phyloP scores from a whole-genome alignment of 2,797 vertebrate genomes.

The Gila robusta region DNA sequence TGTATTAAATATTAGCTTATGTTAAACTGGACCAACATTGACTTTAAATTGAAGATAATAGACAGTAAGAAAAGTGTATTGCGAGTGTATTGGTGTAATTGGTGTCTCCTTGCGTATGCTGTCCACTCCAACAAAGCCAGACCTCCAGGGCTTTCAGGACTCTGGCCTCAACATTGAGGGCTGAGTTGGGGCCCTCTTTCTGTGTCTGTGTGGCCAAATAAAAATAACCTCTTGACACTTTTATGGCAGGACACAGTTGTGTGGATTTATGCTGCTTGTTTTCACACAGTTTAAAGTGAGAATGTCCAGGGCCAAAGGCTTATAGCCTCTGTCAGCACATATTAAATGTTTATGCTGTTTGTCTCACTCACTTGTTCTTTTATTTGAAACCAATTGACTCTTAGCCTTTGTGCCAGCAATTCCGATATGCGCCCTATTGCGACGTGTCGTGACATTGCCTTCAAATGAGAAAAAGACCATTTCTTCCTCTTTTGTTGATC shows the following conservation, averaged over 20 bases:
- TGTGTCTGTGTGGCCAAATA: slow-evolving; percentile 61
- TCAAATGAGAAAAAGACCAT: neutral
- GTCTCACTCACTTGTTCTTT: slow-evolving; percentile 63
- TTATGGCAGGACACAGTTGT: slow-evolving; percentile 64
- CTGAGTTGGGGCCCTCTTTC: slow-evolving; percentile 30
- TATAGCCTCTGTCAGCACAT: slow-evolving; percentile 64
- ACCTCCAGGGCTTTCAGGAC: slow-evolving; percentile 25
- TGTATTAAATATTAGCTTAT: slow-evolving; percentile 14
- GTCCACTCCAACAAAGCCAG: slow-evolving; percentile 22
- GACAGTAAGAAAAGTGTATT: neutral
- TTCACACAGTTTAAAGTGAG: slow-evolving; percentile 58
- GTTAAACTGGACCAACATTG: slow-evolving; percentile 20
- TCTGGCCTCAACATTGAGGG: slow-evolving; percentile 38
- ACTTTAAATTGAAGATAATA: slow-evolving; percentile 21
- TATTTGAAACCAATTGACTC: slow-evolving; percentile 60
- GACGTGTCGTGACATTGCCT: neutral
- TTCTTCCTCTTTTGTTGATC: neutral
- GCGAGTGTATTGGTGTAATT: slow-evolving; percentile 2
- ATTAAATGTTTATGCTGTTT: slow-evolving; percentile 67
- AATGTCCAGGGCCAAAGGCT: slow-evolving; percentile 58
- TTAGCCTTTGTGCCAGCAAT: slow-evolving; percentile 40
- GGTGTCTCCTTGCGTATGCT: neutral
- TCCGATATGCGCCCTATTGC: neutral
- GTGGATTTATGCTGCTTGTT: slow-evolving; percentile 64
- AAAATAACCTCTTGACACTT: slow-evolving; percentile 65